Conservation (phyloP, 2,797 vertebrate species). For the Trachurus trachurus region DNA sequence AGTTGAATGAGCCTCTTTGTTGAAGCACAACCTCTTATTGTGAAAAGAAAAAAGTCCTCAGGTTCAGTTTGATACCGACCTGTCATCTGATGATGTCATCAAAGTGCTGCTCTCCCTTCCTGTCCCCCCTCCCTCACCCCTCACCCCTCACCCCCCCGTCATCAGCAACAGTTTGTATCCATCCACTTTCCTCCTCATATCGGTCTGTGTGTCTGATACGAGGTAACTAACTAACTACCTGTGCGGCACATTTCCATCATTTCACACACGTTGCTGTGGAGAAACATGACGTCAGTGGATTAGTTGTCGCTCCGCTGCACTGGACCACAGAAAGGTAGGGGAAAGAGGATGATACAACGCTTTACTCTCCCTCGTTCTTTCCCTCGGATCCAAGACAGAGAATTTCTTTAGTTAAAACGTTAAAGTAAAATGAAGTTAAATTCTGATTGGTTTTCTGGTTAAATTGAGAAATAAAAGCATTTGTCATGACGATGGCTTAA, state of each 20-base stretch:
- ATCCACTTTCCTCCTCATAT: conserved; percentile 64
- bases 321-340: conserved; percentile 64
- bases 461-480: conserved; percentile 49
- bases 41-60: conserved; percentile 25
- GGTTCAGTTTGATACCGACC: conserved; percentile 48
- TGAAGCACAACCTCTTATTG: too few species aligned
- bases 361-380: conserved; percentile 17
- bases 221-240: conserved; percentile 14
- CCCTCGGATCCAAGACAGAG: conserved; percentile 53
- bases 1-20: too few species aligned
- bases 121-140: conserved; percentile 44
- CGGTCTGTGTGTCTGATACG: conserved; percentile 47
- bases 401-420: conserved; percentile 22
- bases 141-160: conserved; percentile 13
- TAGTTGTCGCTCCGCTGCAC: conserved; percentile 20
- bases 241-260: conserved; percentile 13
- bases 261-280: background rate
- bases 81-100: conserved; percentile 71
- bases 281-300: conserved; percentile 7
- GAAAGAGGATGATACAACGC: conserved; percentile 73
- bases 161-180: conserved; percentile 73
- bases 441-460: conserved; percentile 57
- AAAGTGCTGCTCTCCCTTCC: conserved; percentile 80
- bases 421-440: conserved; percentile 29
- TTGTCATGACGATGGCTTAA: conserved; percentile 72